phyloP scores from a whole-genome alignment of 2,797 vertebrate genomes.

The Scolopax bukidnonensis region DNA sequence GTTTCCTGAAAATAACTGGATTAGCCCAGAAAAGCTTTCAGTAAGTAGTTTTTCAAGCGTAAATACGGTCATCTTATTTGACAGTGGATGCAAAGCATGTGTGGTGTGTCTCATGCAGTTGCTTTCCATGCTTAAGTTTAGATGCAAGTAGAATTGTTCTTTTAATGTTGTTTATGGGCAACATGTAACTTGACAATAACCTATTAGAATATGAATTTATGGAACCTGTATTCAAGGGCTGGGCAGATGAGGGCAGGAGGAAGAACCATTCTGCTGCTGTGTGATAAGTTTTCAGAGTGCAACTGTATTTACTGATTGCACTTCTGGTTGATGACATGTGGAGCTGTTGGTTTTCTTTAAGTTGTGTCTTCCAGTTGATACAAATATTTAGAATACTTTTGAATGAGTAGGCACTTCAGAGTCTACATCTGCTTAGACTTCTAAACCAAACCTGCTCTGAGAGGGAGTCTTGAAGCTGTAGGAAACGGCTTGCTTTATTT shows the following conservation, averaged over 20 bases:
- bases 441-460: not conserved
- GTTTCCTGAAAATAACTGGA: conserved; percentile 98
- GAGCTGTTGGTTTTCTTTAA: not conserved
- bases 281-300: not conserved
- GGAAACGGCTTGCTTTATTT: rapidly evolving
- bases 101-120: not conserved
- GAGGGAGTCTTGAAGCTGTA: not conserved
- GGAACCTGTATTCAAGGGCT: not conserved
- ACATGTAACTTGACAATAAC: not conserved
- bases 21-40: conserved; percentile 93
- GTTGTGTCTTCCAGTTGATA: not conserved
- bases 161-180: not conserved
- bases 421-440: not conserved
- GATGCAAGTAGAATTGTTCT: not conserved
- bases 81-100: not conserved
- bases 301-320: conserved; percentile 22
- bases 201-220: not conserved
- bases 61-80: not conserved
- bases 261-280: not conserved
- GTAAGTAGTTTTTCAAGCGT: conserved; percentile 78
- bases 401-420: not conserved
- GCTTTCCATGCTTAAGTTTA: not conserved
- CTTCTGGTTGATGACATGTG: not conserved
- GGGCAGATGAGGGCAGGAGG: not conserved
- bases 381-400: not conserved